These are phyloP conservation scores for Cancer borealis DNA, from an alignment of 2,888 invertebrate genomes.

Conservation along the genomic window DNA sequence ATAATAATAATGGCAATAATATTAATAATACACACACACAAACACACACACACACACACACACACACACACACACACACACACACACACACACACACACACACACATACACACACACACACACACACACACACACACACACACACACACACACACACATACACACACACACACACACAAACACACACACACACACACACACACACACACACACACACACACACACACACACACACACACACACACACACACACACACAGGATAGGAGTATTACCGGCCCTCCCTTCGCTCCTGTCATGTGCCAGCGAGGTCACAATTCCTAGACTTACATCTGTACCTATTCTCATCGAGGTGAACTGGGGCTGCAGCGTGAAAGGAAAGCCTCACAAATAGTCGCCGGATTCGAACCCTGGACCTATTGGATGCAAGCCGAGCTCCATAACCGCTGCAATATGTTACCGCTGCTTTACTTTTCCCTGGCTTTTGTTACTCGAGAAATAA, in stretches of 20 bases:
- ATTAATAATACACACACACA: too few species aligned
- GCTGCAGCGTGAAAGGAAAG: background rate
- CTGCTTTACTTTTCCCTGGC: background rate
- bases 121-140: background rate
- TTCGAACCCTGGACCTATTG: background rate
- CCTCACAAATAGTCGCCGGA: background rate
- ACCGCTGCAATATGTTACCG: background rate
- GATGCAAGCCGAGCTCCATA: background rate
- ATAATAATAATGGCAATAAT: too few species aligned
- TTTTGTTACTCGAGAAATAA: background rate
- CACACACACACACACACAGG: background rate
- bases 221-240: background rate
- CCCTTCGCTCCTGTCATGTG: background rate
- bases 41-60: too few species aligned
- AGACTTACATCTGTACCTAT: background rate
- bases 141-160: background rate
- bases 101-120: too few species aligned
- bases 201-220: background rate
- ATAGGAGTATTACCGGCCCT: background rate
- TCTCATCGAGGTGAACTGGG: background rate
- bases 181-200: constrained; percentile 7
- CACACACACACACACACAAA: background rate
- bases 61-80: too few species aligned
- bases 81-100: too few species aligned
- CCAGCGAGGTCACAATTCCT: background rate